These are phyloP conservation scores for Leptoclinus maculatus DNA, from an alignment of 2,797 vertebrate genomes.

Conservation along the genomic window DNA sequence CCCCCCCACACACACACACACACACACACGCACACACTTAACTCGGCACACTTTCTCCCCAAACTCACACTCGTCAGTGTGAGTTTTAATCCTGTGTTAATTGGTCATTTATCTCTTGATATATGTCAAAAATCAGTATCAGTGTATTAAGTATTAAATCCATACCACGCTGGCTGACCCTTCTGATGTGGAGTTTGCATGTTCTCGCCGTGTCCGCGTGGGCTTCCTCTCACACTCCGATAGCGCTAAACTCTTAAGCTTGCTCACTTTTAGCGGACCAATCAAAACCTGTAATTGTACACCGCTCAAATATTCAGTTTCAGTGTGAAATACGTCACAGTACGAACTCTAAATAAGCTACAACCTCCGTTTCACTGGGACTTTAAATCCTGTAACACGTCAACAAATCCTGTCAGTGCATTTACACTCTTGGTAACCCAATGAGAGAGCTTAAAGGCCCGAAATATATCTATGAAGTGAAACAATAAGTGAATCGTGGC, in stretches of 20 bases:
- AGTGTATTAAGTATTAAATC: no score
- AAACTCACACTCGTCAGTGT: neutral
- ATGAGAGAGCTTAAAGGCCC: neutral
- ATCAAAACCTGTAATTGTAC: neutral
- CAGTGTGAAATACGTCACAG: neutral
- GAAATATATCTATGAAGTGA: neutral
- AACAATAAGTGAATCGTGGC: neutral
- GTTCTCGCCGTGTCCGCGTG: no score
- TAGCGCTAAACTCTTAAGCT: neutral
- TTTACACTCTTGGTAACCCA: neutral
- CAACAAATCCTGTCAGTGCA: neutral
- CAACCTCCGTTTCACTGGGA: no score
- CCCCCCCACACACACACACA: no score
- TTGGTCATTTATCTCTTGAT: neutral
- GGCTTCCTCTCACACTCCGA: no score
- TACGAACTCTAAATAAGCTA: no score
- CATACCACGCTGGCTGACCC: no score
- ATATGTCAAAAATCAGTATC: neutral
- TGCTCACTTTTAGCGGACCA: neutral
- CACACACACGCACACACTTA: neutral
- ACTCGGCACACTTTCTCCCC: slow-evolving; percentile 15
- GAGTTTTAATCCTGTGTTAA: neutral
- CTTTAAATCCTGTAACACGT: slow-evolving; percentile 21
- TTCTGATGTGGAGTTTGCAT: no score
- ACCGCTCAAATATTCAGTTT: neutral